Base-by-base conservation (phyloP, 2,113 vertebrate genomes). In the Psilopsiagon aymara region DNA sequence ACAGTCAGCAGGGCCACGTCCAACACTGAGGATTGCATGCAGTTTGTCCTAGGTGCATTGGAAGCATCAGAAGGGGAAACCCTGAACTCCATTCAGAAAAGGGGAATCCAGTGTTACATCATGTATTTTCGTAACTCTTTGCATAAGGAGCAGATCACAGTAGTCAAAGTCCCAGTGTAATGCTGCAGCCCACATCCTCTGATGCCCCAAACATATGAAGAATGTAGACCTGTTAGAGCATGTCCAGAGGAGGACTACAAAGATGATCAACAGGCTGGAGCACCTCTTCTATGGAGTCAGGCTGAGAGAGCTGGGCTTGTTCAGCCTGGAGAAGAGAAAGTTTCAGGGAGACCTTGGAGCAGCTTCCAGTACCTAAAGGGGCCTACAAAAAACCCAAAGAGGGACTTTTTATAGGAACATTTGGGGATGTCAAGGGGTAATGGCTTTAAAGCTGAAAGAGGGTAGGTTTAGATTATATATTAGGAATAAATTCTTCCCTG, bases 1-100 rank as follows among this genome's bases (percentile, higher is more conserved):
- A 7, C 0, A 0, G 21, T 51, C 62, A 51, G 68, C 68, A 41
- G 52, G 43, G 17, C 67, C 75, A 64, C 7, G 1, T 80, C 66
- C 51, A 20, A 7, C 33, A 3, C 13, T 52, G 60, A 5, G 62
- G 47, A 4, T 0, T 66, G 25, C 0, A 0, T 33, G 23, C 37
- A 53, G 28, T 37, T 62, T 67, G 29, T 70, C 28, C 23, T 23
- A 5, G 6, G 15, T 51, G 28, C 20, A 11, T 49, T 2, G 5
- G 35, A 64, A 67, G 29, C 18, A n/a, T 60, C 1, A 1, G 27
- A 76, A 79, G 16, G 17, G 25, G 31, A 70, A 87, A 63, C 46
- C 33, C 67, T 35, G 44, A 66, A 33, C 23, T 55, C 11, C 31
- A 16, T 23, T 82, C 69, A 44, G 70, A 80, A 92, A 66, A 92